Conservation (phyloP, 1,140 invertebrate species). For the Zaprionus tsacasi region DNA sequence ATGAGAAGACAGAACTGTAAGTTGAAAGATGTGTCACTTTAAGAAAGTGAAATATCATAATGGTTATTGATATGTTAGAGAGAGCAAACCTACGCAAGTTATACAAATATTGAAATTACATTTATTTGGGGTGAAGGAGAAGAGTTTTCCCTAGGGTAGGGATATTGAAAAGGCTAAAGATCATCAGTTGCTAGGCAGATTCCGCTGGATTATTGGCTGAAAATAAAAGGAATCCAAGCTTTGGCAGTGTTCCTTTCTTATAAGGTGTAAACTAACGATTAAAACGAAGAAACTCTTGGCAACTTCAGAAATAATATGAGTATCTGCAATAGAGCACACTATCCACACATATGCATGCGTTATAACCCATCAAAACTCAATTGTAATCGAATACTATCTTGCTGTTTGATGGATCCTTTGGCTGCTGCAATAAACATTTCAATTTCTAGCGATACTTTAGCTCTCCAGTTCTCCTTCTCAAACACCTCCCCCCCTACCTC, state of each 20-base stretch:
- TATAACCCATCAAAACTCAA: neutral
- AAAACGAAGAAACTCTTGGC: no score
- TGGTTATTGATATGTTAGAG: neutral
- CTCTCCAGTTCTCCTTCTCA: neutral
- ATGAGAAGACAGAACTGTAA: neutral
- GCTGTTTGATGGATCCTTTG: neutral
- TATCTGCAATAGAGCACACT: neutral
- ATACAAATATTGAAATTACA: neutral
- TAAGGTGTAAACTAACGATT: no score
- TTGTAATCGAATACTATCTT: neutral
- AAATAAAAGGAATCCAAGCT: no score
- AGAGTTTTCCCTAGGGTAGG: no score
- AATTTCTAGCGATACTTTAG: neutral
- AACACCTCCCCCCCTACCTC: neutral
- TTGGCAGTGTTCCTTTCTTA: no score
- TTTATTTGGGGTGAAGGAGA: no score
- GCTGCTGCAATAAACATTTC: slow-evolving; percentile 2
- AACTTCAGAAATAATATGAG: neutral
- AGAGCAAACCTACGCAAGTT: neutral
- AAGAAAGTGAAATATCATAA: neutral
- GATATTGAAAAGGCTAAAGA: no score
- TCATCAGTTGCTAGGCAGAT: no score
- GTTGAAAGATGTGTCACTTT: neutral
- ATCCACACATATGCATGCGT: neutral
- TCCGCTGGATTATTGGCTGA: no score